Evolutionary conservation across 2,888 invertebrate genomes (phyloP), one percentile per base, ranked within the genome.

Genomic region (Crematogaster levior): DNA sequence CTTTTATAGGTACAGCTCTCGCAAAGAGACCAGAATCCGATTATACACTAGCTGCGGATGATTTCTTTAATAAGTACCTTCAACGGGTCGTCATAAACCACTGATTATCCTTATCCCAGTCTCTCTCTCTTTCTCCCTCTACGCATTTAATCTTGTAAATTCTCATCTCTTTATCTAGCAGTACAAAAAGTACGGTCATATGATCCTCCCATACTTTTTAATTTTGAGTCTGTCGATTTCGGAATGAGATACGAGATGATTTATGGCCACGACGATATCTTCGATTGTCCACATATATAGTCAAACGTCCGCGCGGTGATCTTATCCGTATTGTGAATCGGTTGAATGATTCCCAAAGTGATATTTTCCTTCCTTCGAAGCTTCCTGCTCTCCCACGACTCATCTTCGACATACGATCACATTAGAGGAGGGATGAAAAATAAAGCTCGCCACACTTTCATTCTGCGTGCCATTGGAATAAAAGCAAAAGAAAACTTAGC

Each of bases 11-110:
- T 53, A 48, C 27, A 12, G 18, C 48, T 53, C n/a, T 75, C 12
- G 27, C 24, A 15, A 9, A 56, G 63, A 79, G 56, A 66, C 40
- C 43, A 40, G 34, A 24, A 60, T 73, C 58, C 79, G 82, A 84
- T 86, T n/a, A n/a, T 85, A 84, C 75, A 79, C 40, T 60, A 43
- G 34, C 66, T 73, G 56, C 30, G 51, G 63, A 79, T 66, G 72
- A 84, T 82, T 70, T 43, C 40, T 73, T 80, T 84, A 82, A 84
- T 66, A 82, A 84, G 68, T 63, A 79, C 61, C 73, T 73, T 79
- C 34, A 60, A 18, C n/a, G 21, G 34, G 27, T 48, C 63, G 37
- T 61, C 73, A 37, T 72, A 63, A 82, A 73, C 46, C 18, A 15
- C 46, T 12, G 30, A 66, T 82, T 27, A 60, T 70, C 51, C 18